A percentile compares a stretch with the other conserved stretches of the same genome.
These are phyloP conservation scores for Lasioglossum villosulum DNA, from an alignment of 2,888 invertebrate species.

Conservation along the genomic window DNA sequence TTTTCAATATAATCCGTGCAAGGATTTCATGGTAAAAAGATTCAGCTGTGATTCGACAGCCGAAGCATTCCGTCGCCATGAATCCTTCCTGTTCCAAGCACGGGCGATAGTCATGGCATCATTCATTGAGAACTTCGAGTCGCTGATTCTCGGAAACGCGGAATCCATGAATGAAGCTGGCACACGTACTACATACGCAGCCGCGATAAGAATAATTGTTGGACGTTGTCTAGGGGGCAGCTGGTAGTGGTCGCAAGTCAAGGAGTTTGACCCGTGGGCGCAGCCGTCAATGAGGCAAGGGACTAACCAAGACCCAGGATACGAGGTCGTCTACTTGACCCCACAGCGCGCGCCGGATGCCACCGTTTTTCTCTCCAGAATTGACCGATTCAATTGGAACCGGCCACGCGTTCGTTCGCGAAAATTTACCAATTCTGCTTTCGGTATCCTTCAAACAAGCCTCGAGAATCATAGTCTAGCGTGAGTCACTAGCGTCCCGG, in stretches of 20 bases:
- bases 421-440: constrained; percentile 60
- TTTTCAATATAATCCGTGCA: neutral
- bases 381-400: constrained; percentile 77
- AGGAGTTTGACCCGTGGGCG: constrained; percentile 81
- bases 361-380: constrained; percentile 80
- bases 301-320: constrained; percentile 82
- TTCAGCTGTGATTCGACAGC: neutral
- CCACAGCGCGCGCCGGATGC: constrained; percentile 83
- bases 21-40: too few relatives aligned
- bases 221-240: constrained; percentile 79
- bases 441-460: neutral
- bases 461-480: neutral
- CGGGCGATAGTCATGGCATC: constrained; percentile 1
- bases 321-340: constrained; percentile 83
- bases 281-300: constrained; percentile 77
- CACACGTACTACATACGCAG: constrained; percentile 45
- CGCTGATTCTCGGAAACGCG: constrained; percentile 51
- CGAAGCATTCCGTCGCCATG: neutral
- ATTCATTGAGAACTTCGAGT: constrained; percentile 37
- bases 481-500: constrained; percentile 72
- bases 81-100: neutral
- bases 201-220: constrained; percentile 63
- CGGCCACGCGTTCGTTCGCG: constrained; percentile 60
- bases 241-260: constrained; percentile 81
- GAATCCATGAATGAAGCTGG: constrained; percentile 63